Conservation (phyloP, 2,888 invertebrate species). For the Rhogogaster chlorosoma region DNA sequence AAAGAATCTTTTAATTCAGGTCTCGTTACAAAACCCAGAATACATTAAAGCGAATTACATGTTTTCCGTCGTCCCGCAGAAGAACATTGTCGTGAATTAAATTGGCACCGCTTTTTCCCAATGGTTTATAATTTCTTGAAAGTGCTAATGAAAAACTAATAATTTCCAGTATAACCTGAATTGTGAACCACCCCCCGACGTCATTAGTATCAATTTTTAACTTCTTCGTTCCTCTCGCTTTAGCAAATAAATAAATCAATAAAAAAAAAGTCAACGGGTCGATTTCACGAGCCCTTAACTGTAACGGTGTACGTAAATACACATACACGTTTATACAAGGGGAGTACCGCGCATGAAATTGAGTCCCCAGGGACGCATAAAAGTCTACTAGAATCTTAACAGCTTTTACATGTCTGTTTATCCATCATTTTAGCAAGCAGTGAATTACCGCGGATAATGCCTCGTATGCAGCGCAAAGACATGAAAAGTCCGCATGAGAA, state of each 20-base stretch:
- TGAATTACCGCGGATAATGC: not conserved
- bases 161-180: not conserved
- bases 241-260: not conserved
- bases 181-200: not conserved
- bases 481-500: not conserved
- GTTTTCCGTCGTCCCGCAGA: not conserved
- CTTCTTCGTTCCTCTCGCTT: not conserved
- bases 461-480: not conserved
- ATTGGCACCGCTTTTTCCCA: not conserved
- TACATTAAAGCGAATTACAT: constrained; percentile 7
- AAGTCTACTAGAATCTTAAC: constrained; percentile 19
- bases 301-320: not conserved
- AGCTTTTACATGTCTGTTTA: constrained; percentile 19
- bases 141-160: not conserved
- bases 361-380: constrained; percentile 19
- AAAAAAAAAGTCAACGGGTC: not conserved
- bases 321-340: not conserved
- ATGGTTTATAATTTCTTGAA: not conserved
- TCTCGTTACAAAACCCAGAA: not conserved
- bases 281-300: constrained; percentile 27
- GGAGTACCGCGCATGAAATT: constrained; percentile 7
- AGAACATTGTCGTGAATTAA: not conserved
- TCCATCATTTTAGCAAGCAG: constrained; percentile 35
- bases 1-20: not conserved
- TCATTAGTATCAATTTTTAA: not conserved